phyloP scores from a whole-genome alignment of 2,113 vertebrate species.

The Thamnophis sirtalis region DNA sequence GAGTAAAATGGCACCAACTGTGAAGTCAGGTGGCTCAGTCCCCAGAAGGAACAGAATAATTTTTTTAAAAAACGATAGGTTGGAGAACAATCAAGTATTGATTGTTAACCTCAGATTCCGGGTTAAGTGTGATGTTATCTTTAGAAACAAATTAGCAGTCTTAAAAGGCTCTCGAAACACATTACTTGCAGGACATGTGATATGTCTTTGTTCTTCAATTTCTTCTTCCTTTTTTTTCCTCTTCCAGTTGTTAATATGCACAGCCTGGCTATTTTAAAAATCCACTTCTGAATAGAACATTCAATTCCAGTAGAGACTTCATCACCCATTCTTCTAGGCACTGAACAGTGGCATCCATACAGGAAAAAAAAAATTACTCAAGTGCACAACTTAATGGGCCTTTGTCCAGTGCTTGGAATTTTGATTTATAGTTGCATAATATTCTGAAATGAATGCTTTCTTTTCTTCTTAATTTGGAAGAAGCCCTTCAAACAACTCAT shows the following conservation, averaged over 20 bases:
- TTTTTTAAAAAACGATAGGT: neutral
- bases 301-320: constrained; percentile 52
- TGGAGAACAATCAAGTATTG: constrained; percentile 26
- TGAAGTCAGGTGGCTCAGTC: neutral
- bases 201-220: neutral
- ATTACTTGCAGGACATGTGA: constrained; percentile 56
- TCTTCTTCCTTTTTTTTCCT: neutral
- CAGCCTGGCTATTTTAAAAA: constrained; percentile 54
- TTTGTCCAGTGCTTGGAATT: constrained; percentile 60
- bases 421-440: constrained; percentile 54
- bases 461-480: constrained; percentile 1
- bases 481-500: constrained; percentile 34
- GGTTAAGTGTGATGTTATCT: constrained; percentile 51
- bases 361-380: constrained; percentile 46
- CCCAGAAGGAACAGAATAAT: neutral
- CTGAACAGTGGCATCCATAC: constrained; percentile 41
- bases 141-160: constrained; percentile 60
- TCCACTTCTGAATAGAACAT: constrained; percentile 48
- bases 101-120: constrained; percentile 10
- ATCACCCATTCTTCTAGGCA: constrained; percentile 25
- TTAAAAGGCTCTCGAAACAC: constrained; percentile 53
- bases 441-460: constrained; percentile 30
- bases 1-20: neutral
- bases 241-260: constrained; percentile 16
- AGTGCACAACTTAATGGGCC: constrained; percentile 56